Percentiles rank a stretch among this genome's conserved stretches.
Evolutionary conservation across 2,113 vertebrate genomes (phyloP).

Genomic region (Scolopax mira): DNA sequence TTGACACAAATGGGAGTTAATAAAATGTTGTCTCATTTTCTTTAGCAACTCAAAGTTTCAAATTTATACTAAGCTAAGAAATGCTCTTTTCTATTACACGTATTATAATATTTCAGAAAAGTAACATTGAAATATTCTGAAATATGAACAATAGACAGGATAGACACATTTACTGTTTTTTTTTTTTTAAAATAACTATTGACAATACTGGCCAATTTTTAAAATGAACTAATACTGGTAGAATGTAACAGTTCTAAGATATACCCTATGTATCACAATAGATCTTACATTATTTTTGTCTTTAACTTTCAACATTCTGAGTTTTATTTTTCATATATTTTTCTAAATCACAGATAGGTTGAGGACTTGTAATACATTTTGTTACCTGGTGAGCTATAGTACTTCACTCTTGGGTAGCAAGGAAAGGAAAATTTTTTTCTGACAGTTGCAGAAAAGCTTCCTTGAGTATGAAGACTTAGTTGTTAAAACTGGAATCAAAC

Average conservation of each 20-base stretch:
- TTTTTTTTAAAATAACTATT: not conserved
- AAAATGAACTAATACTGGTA: not conserved
- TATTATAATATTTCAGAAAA: not conserved
- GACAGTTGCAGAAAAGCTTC: not conserved
- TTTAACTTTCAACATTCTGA: not conserved
- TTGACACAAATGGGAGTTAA: not conserved
- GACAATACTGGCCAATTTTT: not conserved
- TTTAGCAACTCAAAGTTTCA: not conserved
- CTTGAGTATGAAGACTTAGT: not conserved
- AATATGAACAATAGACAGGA: not conserved
- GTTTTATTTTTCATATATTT: not conserved
- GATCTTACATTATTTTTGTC: not conserved
- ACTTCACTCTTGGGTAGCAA: not conserved
- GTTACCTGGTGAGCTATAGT: not conserved
- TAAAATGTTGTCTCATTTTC: not conserved
- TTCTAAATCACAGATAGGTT: not conserved
- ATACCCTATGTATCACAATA: not conserved
- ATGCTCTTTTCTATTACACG: accelerated
- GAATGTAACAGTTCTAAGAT: not conserved
- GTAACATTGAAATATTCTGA: not conserved
- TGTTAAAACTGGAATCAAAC: not conserved
- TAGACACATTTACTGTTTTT: not conserved
- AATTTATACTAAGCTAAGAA: not conserved
- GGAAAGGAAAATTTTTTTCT: not conserved
- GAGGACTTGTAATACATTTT: not conserved